Base-by-base conservation (phyloP, 2,888 invertebrate species). In the Pherbina coryleti region DNA sequence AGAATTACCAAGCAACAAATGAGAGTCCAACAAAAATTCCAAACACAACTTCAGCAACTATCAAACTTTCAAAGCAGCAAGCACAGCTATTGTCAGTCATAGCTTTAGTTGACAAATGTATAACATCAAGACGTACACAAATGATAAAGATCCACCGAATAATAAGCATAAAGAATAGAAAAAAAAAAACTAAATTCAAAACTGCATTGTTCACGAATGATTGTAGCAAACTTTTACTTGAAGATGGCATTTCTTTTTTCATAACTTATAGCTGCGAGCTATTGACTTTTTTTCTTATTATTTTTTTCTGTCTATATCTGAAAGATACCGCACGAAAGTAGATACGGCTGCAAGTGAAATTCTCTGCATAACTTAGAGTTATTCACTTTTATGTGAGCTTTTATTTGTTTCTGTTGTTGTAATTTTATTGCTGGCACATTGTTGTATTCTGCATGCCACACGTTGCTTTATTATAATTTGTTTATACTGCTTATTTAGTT, bases 331-430 rank as follows among this genome's bases (percentile, higher is more conserved):
- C 28, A 51, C 69, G 69, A 49, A 69, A 71, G 71, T 72, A 17
- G 53, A 17, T 25, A 34, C 72, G 7, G 72, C 28, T 34, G 22
- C 57, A 71, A 71, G 71, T 76, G 71, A 72, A 76, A 76, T 76
- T 76, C 76, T 76, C 53, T 64, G 71, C 76, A 76, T 76, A 76
- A 76, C 76, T 76, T 72, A 14, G 25, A 66, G 55, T 55, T 66
- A 72, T 71, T 71, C 71, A 71, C 53, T 64, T 69, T 62, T 76
- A 53, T 44, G 44, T 67, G 67, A n/a, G 44, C 3, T 44, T 22
- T 28, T n/a, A 9, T 37, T 44, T 22, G 55, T 51, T 60, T 19
- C 49, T 31, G 60, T 60, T 55, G 71, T 37, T 31, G 31, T 55
- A 17, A 11, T 67, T 28, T 14, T 75, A 22, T 77, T 77, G 64